Evolutionary conservation across 2,797 vertebrate species (phyloP).

Genomic region (Sparus aurata): DNA sequence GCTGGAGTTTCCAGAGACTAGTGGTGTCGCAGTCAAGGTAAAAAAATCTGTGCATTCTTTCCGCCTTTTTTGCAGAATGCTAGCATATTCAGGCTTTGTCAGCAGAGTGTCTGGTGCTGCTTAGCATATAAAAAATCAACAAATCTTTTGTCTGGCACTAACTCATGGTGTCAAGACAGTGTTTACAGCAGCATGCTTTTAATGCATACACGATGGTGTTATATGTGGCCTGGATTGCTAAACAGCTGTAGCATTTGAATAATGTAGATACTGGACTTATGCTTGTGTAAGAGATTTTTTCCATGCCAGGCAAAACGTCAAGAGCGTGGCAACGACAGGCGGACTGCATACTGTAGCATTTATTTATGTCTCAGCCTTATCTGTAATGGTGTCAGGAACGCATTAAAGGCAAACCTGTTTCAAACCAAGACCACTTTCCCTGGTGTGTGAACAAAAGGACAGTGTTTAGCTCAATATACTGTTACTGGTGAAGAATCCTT

Average conservation of each 20-base stretch:
- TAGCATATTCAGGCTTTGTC: conserved; percentile 6
- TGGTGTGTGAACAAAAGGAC: not conserved
- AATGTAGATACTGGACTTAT: conserved; percentile 17
- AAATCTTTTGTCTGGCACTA: not conserved
- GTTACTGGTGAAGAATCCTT: not conserved
- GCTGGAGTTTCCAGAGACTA: conserved; percentile 95
- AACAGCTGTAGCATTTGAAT: conserved; percentile 24
- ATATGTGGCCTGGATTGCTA: conserved; percentile 17
- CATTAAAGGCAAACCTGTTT: conserved; percentile 18
- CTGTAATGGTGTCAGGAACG: conserved; percentile 13
- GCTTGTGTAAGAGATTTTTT: conserved; percentile 25
- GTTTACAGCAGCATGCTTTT: conserved; percentile 31
- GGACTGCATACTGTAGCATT: conserved; percentile 32
- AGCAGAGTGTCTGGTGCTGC: not conserved
- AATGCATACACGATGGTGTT: conserved; percentile 8
- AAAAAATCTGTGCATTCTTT: conserved; percentile 20
- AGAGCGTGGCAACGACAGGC: conserved; percentile 1
- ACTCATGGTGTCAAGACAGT: not conserved
- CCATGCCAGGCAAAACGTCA: conserved; percentile 39
- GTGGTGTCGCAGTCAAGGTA: conserved; percentile 94
- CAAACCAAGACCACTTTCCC: conserved; percentile 16
- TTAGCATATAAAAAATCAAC: not conserved
- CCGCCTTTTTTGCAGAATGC: not conserved
- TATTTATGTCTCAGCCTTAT: conserved; percentile 58
- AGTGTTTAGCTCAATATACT: not conserved